Base-by-base conservation (phyloP, 1,140 invertebrate genomes). In the Hestina assimilis region DNA sequence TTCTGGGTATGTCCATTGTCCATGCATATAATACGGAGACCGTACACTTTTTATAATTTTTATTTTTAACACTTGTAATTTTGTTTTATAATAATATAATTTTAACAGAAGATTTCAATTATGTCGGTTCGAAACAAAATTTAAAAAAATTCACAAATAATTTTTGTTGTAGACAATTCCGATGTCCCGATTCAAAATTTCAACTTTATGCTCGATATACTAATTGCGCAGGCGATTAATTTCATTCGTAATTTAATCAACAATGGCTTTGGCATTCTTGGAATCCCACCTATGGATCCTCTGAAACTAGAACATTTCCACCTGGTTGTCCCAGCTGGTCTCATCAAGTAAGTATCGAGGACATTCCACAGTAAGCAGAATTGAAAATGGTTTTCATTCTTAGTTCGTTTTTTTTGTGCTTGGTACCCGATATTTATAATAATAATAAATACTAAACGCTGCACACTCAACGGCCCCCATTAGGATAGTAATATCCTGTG, bases 301-400 rank as follows among this genome's bases (percentile, higher is more conserved):
- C 63, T 87, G 0, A 28, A 59, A 2, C 7, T 84, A 12, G 71
- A 80, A 0, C 11, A 64, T 2, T 66, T 61, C 17, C 61, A 71
- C 24, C 7, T 87, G 1, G 15, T 41, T 0, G 12, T 87, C 4
- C 81, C 83, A 2, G 69, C 71, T 50, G 75, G 67, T 28, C 43
- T 83, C 41, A 63, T 83, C 8, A 82, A 83, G 83, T 87, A 54
- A 78, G 79, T 76, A 52, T 33, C n/a, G 4, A 19, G 3, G 2
- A 31, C n/a, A n/a, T n/a, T n/a, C n/a, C n/a, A n/a, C n/a, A n/a
- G n/a, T n/a, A n/a, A n/a, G n/a, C n/a, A n/a, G n/a, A n/a, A n/a
- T n/a, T n/a, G n/a, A n/a, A n/a, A n/a, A n/a, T n/a, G n/a, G n/a
- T n/a, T n/a, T n/a, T n/a, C n/a, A n/a, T n/a, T n/a, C n/a, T n/a